Evolutionary conservation across 2,888 invertebrate species (phyloP), one percentile per base, ranked within the genome.

Genomic region (Acleris holmiana): DNA sequence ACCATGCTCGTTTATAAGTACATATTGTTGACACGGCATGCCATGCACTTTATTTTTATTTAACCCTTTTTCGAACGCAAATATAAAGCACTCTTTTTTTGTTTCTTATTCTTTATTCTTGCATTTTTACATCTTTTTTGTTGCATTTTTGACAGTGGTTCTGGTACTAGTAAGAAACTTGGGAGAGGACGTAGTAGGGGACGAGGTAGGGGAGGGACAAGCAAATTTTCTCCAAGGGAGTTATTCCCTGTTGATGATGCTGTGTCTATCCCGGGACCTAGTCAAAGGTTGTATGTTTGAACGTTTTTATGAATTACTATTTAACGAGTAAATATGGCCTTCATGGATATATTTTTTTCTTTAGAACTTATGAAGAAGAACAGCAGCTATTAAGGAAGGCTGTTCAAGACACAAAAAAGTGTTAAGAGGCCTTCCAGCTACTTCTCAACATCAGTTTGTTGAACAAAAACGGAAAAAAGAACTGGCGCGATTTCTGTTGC

Each of bases 121-220:
- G 41, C 41, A 41, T 15, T 41, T 41, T 41, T 41, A 41, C 41
- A n/a, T n/a, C n/a, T 41, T 41, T 41, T 41, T 41, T 41, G 41
- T 41, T 41, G 41, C 41, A 41, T n/a, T 41, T 41, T 41, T 41
- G 41, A 41, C 41, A 41, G 41, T 41, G 41, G 41, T 41, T 41
- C 41, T 41, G 41, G 41, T 41, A 41, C 41, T 15, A 41, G 41
- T 41, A 41, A 41, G 41, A 41, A 41, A 41, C 41, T 13, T 41
- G 41, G 41, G 41, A 41, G 15, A n/a, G 41, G 41, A 41, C 15
- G 41, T 41, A 13, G 41, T 41, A 41, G 41, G n/a, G 41, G 41
- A 41, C 41, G 15, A 41, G 41, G 41, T 41, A 41, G 41, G n/a
- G 41, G 41, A 41, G 41, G 15, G 41, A n/a, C 41, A 41, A 41